Evolutionary conservation across 2,888 invertebrate species (phyloP), one percentile per base, ranked within the genome.

Genomic region (Campopleginae sp.): DNA sequence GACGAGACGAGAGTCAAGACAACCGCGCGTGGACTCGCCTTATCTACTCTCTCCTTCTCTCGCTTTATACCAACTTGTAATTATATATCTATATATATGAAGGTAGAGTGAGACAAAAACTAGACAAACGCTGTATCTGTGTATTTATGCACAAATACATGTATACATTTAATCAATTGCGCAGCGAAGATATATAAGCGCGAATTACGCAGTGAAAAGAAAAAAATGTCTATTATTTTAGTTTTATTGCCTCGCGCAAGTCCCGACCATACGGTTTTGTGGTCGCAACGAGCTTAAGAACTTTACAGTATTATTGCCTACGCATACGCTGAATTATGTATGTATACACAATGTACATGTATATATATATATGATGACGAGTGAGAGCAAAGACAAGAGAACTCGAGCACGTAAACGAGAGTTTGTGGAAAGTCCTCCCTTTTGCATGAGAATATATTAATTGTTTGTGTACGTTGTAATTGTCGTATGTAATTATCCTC

Each of bases 11-110:
- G 74, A 46, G 17, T 31, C 38, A 58, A 54, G 44, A 68, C 63
- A 48, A 61, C 70, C 85, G 80, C 81, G 86, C 87, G 81, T 79
- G 84, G 84, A 78, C 58, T 76, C 79, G 72, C 82, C 72, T 85
- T 80, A 68, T 84, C 86, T 80, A 51, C 76, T 66, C 81, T 82
- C 79, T 54, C 61, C 75, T 80, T 80, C 78, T 63, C 66, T 71
- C 54, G 23, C 68, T 80, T 71, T 78, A n/a, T n/a, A 74, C 70
- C 23, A 58, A 65, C 23, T 23, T 19, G 19, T 74, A 74, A n/a
- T n/a, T 12, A 38, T 79, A 61, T 61, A 38, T 79, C 48, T 61
- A 63, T 78, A 31, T 38, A 31, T 72, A n/a, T 54, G 2, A 14
- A 27, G 14, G 58, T 42, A 66, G 27, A 58, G 27, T 23, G 14